Base-by-base conservation (phyloP, 2,888 invertebrate species). In the Thecophora atra region DNA sequence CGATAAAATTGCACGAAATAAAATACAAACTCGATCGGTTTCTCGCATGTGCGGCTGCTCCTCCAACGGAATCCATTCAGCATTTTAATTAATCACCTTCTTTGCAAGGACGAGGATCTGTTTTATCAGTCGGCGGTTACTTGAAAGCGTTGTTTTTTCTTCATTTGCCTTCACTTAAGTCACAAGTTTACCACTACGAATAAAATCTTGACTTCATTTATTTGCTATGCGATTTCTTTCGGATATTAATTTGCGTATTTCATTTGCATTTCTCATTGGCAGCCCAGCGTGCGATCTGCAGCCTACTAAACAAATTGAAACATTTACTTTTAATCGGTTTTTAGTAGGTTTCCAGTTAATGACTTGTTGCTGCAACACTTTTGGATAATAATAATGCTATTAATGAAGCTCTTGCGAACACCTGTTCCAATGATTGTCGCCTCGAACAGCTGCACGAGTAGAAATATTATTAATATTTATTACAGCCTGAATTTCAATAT, bases 171-270 rank as follows among this genome's bases (percentile, higher is more conserved):
- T n/a, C n/a, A n/a, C n/a, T n/a, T n/a, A n/a, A n/a, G n/a, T n/a
- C n/a, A n/a, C n/a, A n/a, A n/a, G n/a, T n/a, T n/a, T n/a, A n/a
- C n/a, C n/a, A n/a, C n/a, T n/a, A n/a, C n/a, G n/a, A n/a, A n/a
- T n/a, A 1, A 37, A 37, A 11, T 37, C 37, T 11, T 8, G 37
- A 4, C 17, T 24, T 30, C 24, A 28, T 60, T 28, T 37, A 11
- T 37, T 44, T 51, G 3, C 44, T 44, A 58, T 44, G 58, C 68
- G 2, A 68, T 68, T 56, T 30, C n/a, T 44, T 58, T 37, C 21
- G 44, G 47, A 68, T 56, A 68, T 44, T 56, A 56, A 68, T 68
- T 28, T 56, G 26, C 6, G 4, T n/a, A 44, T 26, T 26, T 26
- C 13, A n/a, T 42, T 56, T 42, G 11, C 3, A 30, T 15, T 51